These are phyloP conservation scores for Myiopsitta monachus DNA, from an alignment of 2,113 vertebrate genomes.

Conservation along the genomic window DNA sequence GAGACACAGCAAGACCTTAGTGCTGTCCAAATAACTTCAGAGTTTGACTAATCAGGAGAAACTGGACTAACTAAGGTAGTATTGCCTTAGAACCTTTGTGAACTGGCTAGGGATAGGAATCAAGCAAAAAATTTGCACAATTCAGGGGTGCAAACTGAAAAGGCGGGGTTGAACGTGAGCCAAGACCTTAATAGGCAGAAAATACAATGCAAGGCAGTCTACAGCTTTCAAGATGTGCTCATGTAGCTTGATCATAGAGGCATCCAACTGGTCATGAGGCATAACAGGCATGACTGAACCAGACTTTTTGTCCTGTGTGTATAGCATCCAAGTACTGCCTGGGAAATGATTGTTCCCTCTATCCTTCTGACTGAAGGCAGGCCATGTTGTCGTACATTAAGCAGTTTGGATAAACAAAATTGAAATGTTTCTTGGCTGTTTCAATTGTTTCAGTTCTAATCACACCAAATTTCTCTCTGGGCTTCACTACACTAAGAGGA, in stretches of 20 bases:
- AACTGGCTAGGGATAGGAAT: background rate
- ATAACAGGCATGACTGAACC: background rate
- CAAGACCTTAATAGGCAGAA: background rate
- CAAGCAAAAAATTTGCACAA: background rate
- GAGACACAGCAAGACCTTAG: background rate
- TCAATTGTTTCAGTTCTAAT: background rate
- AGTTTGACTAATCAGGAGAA: background rate
- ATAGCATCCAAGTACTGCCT: background rate
- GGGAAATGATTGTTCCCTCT: background rate
- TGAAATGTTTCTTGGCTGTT: background rate
- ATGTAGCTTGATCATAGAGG: background rate
- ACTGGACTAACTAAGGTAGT: background rate
- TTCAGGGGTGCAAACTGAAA: background rate
- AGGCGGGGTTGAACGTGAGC: background rate
- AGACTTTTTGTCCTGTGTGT: background rate
- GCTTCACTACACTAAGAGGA: background rate
- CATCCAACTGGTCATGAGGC: background rate
- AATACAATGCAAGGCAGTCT: background rate
- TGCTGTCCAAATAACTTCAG: background rate
- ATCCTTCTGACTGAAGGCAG: background rate
- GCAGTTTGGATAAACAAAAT: background rate
- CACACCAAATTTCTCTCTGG: background rate
- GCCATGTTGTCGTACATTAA: background rate
- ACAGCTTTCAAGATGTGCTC: background rate
- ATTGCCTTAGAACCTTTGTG: background rate